Conservation (phyloP, 2,888 invertebrate species). For the Erebia palarica region DNA sequence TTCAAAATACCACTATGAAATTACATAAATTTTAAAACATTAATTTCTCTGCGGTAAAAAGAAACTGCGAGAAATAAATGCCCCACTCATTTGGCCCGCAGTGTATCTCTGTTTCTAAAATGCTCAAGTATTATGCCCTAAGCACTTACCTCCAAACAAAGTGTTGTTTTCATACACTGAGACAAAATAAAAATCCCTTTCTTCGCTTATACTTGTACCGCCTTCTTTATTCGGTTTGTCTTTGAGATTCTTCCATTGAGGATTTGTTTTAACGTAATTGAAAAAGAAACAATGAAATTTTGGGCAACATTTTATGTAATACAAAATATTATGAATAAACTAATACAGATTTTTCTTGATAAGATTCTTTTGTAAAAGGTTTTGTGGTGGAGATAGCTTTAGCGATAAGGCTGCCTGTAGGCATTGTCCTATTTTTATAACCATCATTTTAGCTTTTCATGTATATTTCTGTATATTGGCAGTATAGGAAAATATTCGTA, state of each 20-base stretch:
- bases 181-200: constrained; percentile 37
- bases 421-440: too few species aligned
- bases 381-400: too few species aligned
- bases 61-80: not conserved
- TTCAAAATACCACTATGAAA: too few species aligned
- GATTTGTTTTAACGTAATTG: constrained; percentile 10
- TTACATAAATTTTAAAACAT: not conserved
- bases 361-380: too few species aligned
- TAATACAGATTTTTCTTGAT: too few species aligned
- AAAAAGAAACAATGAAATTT: constrained; percentile 7
- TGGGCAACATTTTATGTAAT: not conserved
- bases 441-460: too few species aligned
- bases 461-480: too few species aligned
- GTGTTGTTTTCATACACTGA: constrained; percentile 43
- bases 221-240: constrained; percentile 32
- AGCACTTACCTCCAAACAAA: constrained; percentile 43
- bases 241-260: constrained; percentile 25
- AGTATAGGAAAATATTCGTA: too few species aligned
- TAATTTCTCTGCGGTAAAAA: not conserved
- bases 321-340: not conserved
- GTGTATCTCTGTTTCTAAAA: constrained; percentile 29
- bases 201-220: constrained; percentile 31
- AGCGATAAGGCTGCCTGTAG: too few species aligned
- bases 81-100: constrained; percentile 7
- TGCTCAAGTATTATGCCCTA: constrained; percentile 40